Percentiles rank a stretch among this genome's conserved stretches.
Conservation (phyloP, 2,797 vertebrate genomes). For the Sebastolobus altivelis region DNA sequence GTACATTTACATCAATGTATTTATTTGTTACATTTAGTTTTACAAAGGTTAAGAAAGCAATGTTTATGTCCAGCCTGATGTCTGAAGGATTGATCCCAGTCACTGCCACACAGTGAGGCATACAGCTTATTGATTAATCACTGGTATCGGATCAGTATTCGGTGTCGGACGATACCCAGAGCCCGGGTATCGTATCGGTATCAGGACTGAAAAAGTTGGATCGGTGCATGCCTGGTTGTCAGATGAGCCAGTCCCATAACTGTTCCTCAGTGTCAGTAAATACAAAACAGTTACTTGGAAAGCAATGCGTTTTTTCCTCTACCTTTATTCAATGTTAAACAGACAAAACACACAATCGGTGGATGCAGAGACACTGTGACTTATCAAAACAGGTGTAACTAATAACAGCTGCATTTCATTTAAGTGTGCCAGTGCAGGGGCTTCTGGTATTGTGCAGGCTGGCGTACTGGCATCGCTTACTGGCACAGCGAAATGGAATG, state of each 20-base stretch:
- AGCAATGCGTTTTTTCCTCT: not conserved
- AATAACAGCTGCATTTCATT: conserved; percentile 35
- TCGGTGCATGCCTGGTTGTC: too few relatives aligned
- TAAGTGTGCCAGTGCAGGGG: conserved; percentile 16
- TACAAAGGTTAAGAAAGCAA: too few relatives aligned
- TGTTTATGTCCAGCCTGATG: too few relatives aligned
- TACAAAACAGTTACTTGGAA: conserved; percentile 7
- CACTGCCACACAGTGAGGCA: too few relatives aligned
- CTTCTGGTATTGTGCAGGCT: conserved; percentile 30
- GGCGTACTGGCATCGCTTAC: conserved; percentile 7
- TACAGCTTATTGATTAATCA: too few relatives aligned
- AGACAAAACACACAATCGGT: not conserved
- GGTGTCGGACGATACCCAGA: too few relatives aligned
- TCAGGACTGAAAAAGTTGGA: too few relatives aligned
- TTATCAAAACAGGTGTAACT: conserved; percentile 34
- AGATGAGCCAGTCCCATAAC: conserved; percentile 13
- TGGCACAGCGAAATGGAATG: conserved; percentile 46
- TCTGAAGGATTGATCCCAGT: too few relatives aligned
- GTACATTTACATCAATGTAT: too few relatives aligned
- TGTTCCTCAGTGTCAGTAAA: conserved; percentile 11
- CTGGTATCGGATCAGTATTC: too few relatives aligned
- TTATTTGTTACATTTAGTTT: too few relatives aligned
- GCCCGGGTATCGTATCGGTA: too few relatives aligned
- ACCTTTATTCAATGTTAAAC: conserved; percentile 12
- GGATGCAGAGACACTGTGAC: conserved; percentile 20